Evolutionary conservation across 2,797 vertebrate genomes (phyloP).

Genomic region (Limnodromus scolopaceus): DNA sequence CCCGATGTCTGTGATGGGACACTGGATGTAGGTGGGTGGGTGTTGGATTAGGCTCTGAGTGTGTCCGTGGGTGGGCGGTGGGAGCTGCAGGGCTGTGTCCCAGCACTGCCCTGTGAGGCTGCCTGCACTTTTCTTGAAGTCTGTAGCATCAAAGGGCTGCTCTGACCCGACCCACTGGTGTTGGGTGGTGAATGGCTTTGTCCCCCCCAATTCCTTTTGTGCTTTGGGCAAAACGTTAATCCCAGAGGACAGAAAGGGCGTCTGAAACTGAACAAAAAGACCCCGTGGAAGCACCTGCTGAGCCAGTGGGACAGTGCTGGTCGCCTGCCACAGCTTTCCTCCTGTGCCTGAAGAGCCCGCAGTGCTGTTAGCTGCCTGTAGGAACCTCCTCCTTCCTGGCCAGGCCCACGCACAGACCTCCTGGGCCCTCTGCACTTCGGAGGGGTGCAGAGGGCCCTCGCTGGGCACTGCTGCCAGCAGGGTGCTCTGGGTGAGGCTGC

Average conservation of each 20-base stretch:
- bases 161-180: neutral
- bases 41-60: neutral
- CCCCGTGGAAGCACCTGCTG: neutral
- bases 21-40: neutral
- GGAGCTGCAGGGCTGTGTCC: neutral
- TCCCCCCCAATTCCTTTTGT: neutral
- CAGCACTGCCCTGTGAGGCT: neutral
- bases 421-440: neutral
- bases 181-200: neutral
- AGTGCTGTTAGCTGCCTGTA: neutral
- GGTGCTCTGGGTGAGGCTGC: neutral
- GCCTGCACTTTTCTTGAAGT: neutral
- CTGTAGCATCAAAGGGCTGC: neutral
- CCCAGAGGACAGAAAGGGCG: neutral
- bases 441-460: accelerated
- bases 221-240: neutral
- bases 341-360: neutral
- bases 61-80: neutral
- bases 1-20: neutral
- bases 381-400: neutral
- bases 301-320: neutral
- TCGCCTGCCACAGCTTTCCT: neutral
- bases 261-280: neutral
- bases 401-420: neutral
- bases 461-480: neutral